phyloP scores from a whole-genome alignment of 2,113 vertebrate species.

The Todiramphus chloris region DNA sequence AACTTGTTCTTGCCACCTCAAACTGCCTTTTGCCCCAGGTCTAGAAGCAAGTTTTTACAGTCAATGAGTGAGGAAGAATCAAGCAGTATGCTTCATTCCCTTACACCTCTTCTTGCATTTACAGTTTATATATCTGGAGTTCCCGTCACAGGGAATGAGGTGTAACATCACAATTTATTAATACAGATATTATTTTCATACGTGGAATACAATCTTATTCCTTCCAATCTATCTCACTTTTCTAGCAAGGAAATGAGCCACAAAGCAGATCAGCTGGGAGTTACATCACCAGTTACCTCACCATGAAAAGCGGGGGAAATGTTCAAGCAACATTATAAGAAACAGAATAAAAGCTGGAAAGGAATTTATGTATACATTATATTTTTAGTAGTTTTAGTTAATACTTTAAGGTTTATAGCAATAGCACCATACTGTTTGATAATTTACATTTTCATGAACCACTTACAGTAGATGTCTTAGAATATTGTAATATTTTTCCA shows the following conservation, averaged over 20 bases:
- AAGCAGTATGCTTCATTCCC: neutral
- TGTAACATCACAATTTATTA: neutral
- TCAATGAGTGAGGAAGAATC: neutral
- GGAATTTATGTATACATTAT: neutral
- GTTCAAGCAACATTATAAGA: neutral
- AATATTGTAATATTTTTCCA: neutral
- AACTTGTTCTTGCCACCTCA: neutral
- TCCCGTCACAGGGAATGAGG: neutral
- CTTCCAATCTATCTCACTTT: neutral
- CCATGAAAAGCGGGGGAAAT: neutral
- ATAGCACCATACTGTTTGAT: neutral
- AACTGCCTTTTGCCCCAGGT: neutral
- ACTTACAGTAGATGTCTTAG: neutral
- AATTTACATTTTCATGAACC: slow-evolving; percentile 20
- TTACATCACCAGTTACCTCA: neutral
- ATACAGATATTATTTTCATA: neutral
- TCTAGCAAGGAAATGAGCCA: neutral
- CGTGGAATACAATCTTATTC: neutral
- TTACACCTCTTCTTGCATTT: neutral
- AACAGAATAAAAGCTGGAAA: neutral
- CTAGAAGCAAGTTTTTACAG: neutral
- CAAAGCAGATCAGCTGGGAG: neutral
- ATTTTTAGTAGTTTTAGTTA: slow-evolving; percentile 9
- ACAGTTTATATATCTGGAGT: neutral
- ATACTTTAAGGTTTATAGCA: neutral